These are phyloP conservation scores for Eulimnadia texana DNA, from an alignment of 1,140 invertebrate species.

Conservation along the genomic window DNA sequence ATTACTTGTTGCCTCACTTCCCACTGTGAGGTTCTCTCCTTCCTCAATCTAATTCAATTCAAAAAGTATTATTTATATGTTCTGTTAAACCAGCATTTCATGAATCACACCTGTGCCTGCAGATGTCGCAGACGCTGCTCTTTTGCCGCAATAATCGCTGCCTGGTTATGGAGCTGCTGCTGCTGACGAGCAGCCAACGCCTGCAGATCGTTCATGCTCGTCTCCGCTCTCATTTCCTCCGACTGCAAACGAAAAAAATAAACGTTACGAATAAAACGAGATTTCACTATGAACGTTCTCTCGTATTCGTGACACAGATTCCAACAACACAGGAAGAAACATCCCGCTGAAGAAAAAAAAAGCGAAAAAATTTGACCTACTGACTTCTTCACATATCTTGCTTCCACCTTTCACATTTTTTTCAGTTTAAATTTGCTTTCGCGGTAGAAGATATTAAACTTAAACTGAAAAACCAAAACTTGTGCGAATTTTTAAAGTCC, in stretches of 20 bases:
- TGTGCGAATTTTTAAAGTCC: too few species aligned
- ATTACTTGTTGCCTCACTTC: slow-evolving; percentile 45
- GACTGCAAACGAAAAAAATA: neutral
- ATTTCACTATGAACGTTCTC: neutral
- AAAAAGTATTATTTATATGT: too few species aligned
- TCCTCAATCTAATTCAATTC: slow-evolving; percentile 29
- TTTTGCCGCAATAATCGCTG: slow-evolving; percentile 74
- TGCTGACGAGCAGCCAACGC: slow-evolving; percentile 90
- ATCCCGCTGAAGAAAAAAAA: too few species aligned
- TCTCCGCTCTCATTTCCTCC: slow-evolving; percentile 10
- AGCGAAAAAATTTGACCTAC: too few species aligned
- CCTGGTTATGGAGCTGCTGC: slow-evolving; percentile 86
- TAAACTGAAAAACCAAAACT: too few species aligned
- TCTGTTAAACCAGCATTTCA: too few species aligned
- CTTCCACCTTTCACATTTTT: too few species aligned
- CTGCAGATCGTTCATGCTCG: slow-evolving; percentile 75
- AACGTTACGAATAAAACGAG: neutral
- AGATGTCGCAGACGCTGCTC: slow-evolving; percentile 86
- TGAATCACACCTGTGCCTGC: slow-evolving; percentile 60
- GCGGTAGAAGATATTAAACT: too few species aligned
- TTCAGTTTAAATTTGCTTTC: too few species aligned
- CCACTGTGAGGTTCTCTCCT: slow-evolving; percentile 26
- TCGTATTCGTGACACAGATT: neutral
- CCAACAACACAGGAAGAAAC: too few species aligned
- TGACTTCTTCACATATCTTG: too few species aligned